Evolutionary conservation across 2,888 invertebrate species (phyloP).

Genomic region (Esperia sulphurella): DNA sequence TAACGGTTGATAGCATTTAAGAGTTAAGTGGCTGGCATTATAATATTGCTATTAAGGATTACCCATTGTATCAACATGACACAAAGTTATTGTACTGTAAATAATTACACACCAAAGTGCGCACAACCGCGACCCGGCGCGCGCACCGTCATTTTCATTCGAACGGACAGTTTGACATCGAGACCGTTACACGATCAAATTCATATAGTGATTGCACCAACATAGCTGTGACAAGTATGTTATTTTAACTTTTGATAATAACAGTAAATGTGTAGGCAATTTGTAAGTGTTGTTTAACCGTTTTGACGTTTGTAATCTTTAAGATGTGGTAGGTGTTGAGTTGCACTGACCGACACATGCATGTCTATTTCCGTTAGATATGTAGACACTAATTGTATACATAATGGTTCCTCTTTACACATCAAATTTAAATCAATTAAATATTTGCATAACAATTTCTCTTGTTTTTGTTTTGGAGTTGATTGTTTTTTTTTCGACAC

Average conservation of each 20-base stretch:
- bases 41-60: constrained; percentile 34
- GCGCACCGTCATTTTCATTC: constrained; percentile 42
- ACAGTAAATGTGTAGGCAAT: constrained; percentile 16
- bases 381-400: background rate
- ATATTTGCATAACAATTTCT: too few species aligned
- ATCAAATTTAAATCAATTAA: too few species aligned
- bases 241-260: constrained; percentile 23
- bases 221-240: constrained; percentile 24
- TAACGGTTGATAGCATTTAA: constrained; percentile 4
- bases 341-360: background rate
- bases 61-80: constrained; percentile 34
- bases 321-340: constrained; percentile 5
- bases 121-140: constrained; percentile 44
- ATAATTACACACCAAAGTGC: constrained; percentile 44
- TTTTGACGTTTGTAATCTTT: constrained; percentile 6
- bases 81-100: constrained; percentile 47
- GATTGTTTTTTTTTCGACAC: too few species aligned
- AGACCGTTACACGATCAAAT: constrained; percentile 54
- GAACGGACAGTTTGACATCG: constrained; percentile 46
- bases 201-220: constrained; percentile 31
- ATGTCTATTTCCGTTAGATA: background rate
- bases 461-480: too few species aligned
- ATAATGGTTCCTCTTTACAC: too few species aligned
- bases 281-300: constrained; percentile 7
- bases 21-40: constrained; percentile 12